Evolutionary conservation across 2,888 invertebrate species (phyloP).

Genomic region (Siphlonurus alternatus): DNA sequence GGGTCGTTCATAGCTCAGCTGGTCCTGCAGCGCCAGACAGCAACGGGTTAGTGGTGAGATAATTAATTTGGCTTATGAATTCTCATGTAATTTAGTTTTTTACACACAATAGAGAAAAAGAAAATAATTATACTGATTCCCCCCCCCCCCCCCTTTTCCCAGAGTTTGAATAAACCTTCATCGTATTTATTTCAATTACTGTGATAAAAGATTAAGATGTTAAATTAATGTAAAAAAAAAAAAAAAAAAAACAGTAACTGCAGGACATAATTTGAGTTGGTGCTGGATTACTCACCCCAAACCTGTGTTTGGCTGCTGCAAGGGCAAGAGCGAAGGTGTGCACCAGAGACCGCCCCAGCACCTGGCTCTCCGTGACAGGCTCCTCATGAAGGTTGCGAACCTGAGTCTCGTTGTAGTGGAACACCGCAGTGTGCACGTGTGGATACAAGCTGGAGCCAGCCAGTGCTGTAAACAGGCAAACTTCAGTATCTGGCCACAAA

Average conservation of each 20-base stretch:
- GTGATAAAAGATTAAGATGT: no score
- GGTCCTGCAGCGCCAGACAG: not conserved
- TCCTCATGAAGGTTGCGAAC: conserved; percentile 52
- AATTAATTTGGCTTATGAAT: no score
- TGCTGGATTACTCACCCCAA: conserved; percentile 39
- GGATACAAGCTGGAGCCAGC: conserved; percentile 18
- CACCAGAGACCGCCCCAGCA: conserved; percentile 47
- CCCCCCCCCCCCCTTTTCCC: not conserved
- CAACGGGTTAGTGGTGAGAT: no score
- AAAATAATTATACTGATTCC: not conserved
- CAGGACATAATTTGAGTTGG: no score
- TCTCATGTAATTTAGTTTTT: no score
- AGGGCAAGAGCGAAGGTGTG: conserved; percentile 63
- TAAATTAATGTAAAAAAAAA: no score
- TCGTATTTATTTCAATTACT: not conserved
- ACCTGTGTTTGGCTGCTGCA: conserved; percentile 52
- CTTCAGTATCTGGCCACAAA: no score
- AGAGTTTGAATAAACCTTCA: not conserved
- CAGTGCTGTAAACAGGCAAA: no score
- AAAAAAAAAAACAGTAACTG: no score
- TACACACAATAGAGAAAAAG: no score
- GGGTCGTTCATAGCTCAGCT: conserved; percentile 27
- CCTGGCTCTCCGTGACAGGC: conserved; percentile 46
- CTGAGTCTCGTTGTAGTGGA: conserved; percentile 45
- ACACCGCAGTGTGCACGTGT: conserved; percentile 61